Evolutionary conservation across 2,888 invertebrate genomes (phyloP).

Genomic region (Polylopha cassiicola): DNA sequence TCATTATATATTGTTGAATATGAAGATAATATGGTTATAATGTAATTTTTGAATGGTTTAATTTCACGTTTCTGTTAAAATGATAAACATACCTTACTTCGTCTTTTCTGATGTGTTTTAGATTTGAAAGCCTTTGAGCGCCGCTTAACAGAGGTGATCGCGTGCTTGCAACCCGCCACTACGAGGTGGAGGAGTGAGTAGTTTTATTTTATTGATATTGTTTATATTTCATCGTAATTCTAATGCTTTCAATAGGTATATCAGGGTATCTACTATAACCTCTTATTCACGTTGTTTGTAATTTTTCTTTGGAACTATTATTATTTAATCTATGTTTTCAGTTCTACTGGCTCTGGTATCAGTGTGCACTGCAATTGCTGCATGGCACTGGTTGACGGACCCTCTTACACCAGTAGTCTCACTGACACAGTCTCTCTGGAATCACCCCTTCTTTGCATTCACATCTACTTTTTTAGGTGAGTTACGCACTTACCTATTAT

Average conservation of each 20-base stretch:
- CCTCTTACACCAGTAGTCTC: constrained; percentile 95
- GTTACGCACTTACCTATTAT: constrained; percentile 27
- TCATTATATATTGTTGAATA: background rate
- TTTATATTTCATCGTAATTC: background rate
- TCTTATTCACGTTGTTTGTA: constrained; percentile 1
- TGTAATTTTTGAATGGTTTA: constrained; percentile 23
- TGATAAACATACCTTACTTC: too few relatives aligned
- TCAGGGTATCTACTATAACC: background rate
- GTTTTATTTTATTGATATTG: background rate
- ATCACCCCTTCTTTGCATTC: constrained; percentile 96
- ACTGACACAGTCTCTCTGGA: constrained; percentile 92
- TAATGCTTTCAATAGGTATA: too few relatives aligned
- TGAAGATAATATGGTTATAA: constrained; percentile 12
- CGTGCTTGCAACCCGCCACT: constrained; percentile 95
- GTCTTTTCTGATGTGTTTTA: too few relatives aligned
- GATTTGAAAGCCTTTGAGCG: constrained; percentile 99
- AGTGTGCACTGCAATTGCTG: constrained; percentile 93
- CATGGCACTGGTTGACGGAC: constrained; percentile 97
- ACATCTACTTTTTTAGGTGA: constrained; percentile 89
- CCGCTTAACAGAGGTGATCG: constrained; percentile 97
- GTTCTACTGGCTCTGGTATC: constrained; percentile 92
- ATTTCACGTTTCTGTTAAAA: constrained; percentile 14
- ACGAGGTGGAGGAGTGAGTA: constrained; percentile 95
- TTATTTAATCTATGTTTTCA: constrained; percentile 58
- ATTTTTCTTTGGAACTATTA: constrained; percentile 3